Percentiles rank a stretch among this genome's conserved stretches.
Conservation (phyloP, 2,888 invertebrate species). For the Holacanthella duospinosa region DNA sequence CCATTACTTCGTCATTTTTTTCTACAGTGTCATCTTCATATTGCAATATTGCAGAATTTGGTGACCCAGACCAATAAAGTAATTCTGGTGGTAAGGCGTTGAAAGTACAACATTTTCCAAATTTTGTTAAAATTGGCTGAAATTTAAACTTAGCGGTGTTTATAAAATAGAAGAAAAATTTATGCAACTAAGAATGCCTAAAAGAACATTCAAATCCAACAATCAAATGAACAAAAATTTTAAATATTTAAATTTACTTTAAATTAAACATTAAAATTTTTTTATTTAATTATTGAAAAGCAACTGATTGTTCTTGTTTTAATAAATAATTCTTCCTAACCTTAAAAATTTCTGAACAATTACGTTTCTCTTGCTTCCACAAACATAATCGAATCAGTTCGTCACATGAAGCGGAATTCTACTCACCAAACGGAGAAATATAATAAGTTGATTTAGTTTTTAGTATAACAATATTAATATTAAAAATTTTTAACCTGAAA, state of each 20-base stretch:
- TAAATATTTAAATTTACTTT: too few species aligned
- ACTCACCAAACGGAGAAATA: too few species aligned
- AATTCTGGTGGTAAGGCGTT: not conserved
- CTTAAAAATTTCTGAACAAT: not conserved
- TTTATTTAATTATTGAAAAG: too few species aligned
- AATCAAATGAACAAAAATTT: too few species aligned
- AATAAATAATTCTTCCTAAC: too few species aligned
- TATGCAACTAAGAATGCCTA: too few species aligned
- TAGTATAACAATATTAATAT: too few species aligned
- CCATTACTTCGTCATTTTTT: not conserved
- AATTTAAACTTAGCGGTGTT: too few species aligned
- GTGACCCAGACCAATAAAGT: not conserved
- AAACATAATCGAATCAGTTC: not conserved
- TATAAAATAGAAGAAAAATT: too few species aligned
- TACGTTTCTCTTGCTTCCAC: not conserved
- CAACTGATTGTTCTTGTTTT: not conserved
- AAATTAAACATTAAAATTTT: too few species aligned
- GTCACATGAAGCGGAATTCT: not conserved
- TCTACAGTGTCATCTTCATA: not conserved
- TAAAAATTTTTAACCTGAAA: not conserved
- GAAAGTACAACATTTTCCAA: not conserved
- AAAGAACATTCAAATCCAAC: too few species aligned
- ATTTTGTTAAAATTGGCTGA: not conserved
- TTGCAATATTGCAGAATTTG: not conserved
- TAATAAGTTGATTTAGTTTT: too few species aligned